Evolutionary conservation across 2,113 vertebrate genomes (phyloP), one percentile per base, ranked within the genome.

Genomic region (Protomyctophum bolini): DNA sequence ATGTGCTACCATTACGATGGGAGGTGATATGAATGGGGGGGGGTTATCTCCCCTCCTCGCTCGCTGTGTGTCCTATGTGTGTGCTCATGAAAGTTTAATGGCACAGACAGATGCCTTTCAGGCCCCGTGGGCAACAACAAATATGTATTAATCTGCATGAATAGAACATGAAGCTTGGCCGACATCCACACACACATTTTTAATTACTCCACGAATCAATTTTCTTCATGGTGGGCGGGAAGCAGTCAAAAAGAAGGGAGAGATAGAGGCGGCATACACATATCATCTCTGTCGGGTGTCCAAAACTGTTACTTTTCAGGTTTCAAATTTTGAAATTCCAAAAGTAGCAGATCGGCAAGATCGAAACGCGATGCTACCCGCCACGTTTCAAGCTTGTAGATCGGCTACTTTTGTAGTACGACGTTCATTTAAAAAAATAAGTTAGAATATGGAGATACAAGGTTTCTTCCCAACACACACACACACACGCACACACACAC

Each of bases 131-230:
- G 90, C 87, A 54, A 81, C 46, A 56, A 87, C 90, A 93, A 92
- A 93, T 92, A 92, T 91, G 90, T 91, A 92, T 92, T 92, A 92
- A 93, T 93, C 88, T 92, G 85, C 87, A 92, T 90, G 90, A 93
- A 92, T 91, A 92, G 89, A 91, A 92, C 88, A 92, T 92, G 87
- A 92, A 88, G 89, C 82, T 41, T 86, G 86, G 90, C 85, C 72
- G 47, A 81, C 81, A 76, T 80, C 84, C 91, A 90, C 79, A 81
- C 85, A 88, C 86, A 79, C 75, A 41, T 80, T 89, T 90, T 89
- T 93, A 92, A 93, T 93, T 93, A 93, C 87, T 89, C 72, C 49
- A 41, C 83, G 85, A 90, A 89, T 90, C 88, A 86, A 77, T 91
- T 88, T 87, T 82, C 80, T 41, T 86, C 74, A 60, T 70, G 84